phyloP scores from a whole-genome alignment of 2,888 invertebrate genomes.

The Tuta absoluta region DNA sequence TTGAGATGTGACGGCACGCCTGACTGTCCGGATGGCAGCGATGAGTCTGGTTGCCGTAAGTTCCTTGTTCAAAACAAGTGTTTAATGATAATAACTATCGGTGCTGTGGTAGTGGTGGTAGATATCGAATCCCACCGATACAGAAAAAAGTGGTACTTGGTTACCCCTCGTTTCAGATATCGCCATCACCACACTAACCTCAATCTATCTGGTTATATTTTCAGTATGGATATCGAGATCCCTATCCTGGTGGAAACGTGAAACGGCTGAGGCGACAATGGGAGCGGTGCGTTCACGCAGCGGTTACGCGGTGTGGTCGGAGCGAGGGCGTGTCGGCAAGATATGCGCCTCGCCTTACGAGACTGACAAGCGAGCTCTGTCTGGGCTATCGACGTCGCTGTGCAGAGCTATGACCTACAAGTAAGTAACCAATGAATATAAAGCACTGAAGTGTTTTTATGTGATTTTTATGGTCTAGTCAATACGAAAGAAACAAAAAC shows the following conservation, averaged over 20 bases:
- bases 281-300: constrained; percentile 85
- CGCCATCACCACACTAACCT: too few relatives aligned
- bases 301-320: constrained; percentile 93
- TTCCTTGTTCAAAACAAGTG: too few relatives aligned
- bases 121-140: too few relatives aligned
- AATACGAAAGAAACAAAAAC: too few relatives aligned
- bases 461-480: too few relatives aligned
- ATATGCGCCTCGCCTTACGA: constrained; percentile 91
- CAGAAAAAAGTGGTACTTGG: too few relatives aligned
- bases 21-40: constrained; percentile 93
- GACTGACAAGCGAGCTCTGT: constrained; percentile 80
- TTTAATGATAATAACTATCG: too few relatives aligned
- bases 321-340: constrained; percentile 90
- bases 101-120: too few relatives aligned
- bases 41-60: constrained; percentile 93
- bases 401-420: constrained; percentile 89
- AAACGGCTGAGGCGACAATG: constrained; percentile 85
- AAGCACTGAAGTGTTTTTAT: too few relatives aligned
- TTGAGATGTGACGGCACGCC: constrained; percentile 90
- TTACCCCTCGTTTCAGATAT: too few relatives aligned
- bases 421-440: constrained; percentile 62
- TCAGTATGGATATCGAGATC: constrained; percentile 89
- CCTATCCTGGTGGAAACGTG: constrained; percentile 82
- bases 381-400: constrained; percentile 88
- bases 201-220: not conserved